Evolutionary conservation across 1,140 invertebrate species (phyloP).

Genomic region (Himalopsyche phryganea): DNA sequence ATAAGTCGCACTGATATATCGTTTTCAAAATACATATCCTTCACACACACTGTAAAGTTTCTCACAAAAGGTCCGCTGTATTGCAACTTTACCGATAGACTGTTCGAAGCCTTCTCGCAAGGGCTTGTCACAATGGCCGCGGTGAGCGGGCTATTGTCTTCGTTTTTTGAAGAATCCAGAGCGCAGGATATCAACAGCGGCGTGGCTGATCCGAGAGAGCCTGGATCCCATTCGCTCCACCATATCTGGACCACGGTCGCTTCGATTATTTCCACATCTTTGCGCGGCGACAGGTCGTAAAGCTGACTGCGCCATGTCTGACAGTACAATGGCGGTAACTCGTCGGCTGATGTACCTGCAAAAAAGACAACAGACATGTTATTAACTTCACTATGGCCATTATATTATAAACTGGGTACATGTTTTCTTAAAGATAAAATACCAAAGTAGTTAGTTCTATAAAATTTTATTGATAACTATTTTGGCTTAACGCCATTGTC

Average conservation of each 20-base stretch:
- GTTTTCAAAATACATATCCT: slow-evolving; percentile 63
- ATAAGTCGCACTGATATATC: slow-evolving; percentile 60
- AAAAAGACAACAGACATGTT: too few species aligned
- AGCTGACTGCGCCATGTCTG: slow-evolving; percentile 38
- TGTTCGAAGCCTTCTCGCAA: slow-evolving; percentile 44
- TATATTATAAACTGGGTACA: too few species aligned
- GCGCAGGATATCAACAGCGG: slow-evolving; percentile 48
- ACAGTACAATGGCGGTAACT: slow-evolving; percentile 41
- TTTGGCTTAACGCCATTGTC: too few species aligned
- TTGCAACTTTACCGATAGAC: slow-evolving; percentile 38
- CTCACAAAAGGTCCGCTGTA: slow-evolving; percentile 32
- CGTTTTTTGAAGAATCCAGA: slow-evolving; percentile 38
- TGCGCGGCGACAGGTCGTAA: background rate
- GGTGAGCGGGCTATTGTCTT: slow-evolving; percentile 31
- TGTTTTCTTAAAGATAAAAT: too few species aligned
- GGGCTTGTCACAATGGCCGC: slow-evolving; percentile 47
- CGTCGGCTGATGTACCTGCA: slow-evolving; percentile 27
- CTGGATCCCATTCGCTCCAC: slow-evolving; percentile 48
- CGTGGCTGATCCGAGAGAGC: slow-evolving; percentile 38
- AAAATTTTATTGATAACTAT: too few species aligned
- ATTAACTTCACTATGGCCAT: too few species aligned
- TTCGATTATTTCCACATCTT: slow-evolving; percentile 43
- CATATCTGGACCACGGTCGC: slow-evolving; percentile 49
- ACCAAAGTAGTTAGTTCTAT: too few species aligned
- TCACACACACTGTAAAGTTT: slow-evolving; percentile 67